A percentile compares a stretch with the other conserved stretches of the same genome.
These are phyloP conservation scores for Glossophaga mutica DNA, from an alignment of 2,797 vertebrate species.

Conservation along the genomic window DNA sequence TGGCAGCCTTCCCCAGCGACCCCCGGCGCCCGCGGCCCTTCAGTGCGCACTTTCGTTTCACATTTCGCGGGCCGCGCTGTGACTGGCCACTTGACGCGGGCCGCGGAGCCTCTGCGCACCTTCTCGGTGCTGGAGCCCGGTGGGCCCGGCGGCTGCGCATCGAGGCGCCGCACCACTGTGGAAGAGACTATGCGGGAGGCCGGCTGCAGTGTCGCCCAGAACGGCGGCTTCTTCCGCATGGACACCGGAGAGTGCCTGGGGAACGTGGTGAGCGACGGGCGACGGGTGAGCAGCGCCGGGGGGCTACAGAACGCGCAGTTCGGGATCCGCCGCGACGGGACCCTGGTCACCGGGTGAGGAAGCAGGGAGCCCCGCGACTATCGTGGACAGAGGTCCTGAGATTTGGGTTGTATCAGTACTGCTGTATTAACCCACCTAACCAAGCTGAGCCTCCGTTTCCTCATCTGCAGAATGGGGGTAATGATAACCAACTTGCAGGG, in stretches of 20 bases:
- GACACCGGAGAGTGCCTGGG: slow-evolving; percentile 83
- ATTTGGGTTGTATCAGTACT: background rate
- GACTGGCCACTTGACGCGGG: slow-evolving; percentile 88
- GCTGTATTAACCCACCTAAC: background rate
- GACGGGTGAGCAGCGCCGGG: slow-evolving; percentile 83
- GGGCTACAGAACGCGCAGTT: slow-evolving; percentile 97
- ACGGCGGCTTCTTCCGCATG: slow-evolving; percentile 91
- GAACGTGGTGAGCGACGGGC: slow-evolving; percentile 90
- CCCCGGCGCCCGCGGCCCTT: slow-evolving; percentile 55
- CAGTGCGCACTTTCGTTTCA: slow-evolving; percentile 85
- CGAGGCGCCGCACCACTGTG: slow-evolving; percentile 78
- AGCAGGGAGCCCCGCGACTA: background rate
- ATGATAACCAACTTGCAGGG: background rate
- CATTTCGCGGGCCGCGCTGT: slow-evolving; percentile 74
- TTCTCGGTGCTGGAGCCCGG: slow-evolving; percentile 93
- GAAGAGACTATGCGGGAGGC: slow-evolving; percentile 82
- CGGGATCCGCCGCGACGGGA: slow-evolving; percentile 93
- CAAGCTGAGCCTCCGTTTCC: background rate
- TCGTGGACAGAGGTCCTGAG: background rate
- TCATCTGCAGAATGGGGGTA: background rate
- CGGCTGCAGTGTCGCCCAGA: slow-evolving; percentile 91
- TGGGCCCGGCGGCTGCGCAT: slow-evolving; percentile 84
- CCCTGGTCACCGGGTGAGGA: slow-evolving; percentile 94
- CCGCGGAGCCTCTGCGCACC: slow-evolving; percentile 84
- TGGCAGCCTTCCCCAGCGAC: slow-evolving; percentile 74